These are phyloP conservation scores for Achlya flavicornis DNA, from an alignment of 2,888 invertebrate species.

Conservation along the genomic window DNA sequence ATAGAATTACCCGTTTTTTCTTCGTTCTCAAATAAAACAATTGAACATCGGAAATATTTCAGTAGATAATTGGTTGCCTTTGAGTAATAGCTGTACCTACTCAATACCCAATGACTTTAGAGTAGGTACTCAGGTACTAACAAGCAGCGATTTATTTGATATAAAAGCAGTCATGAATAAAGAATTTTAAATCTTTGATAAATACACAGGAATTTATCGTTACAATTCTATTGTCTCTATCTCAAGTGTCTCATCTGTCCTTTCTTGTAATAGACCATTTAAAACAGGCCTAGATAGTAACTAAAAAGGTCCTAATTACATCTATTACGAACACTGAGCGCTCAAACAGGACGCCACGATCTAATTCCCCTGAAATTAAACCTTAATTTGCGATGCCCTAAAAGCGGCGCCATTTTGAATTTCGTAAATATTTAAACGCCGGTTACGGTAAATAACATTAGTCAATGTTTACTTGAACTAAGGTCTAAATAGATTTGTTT, in stretches of 20 bases:
- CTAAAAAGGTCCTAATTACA: background rate
- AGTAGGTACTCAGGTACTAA: background rate
- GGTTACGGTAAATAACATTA: conserved; percentile 23
- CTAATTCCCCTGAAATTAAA: conserved; percentile 39
- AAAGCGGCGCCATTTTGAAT: conserved; percentile 36
- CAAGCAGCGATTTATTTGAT: background rate
- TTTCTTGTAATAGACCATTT: background rate
- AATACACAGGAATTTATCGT: background rate
- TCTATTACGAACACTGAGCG: conserved; percentile 24
- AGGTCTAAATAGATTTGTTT: conserved; percentile 16
- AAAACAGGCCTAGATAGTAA: background rate
- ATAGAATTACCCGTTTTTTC: no score
- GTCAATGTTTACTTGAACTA: conserved; percentile 17
- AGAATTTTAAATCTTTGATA: no score
- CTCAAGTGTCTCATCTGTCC: no score
- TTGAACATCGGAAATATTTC: no score
- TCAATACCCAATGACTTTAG: background rate
- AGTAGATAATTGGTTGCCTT: background rate
- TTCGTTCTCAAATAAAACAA: no score
- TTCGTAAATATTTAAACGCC: conserved; percentile 21
- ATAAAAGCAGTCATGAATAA: background rate
- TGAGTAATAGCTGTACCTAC: background rate
- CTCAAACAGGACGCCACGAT: conserved; percentile 27
- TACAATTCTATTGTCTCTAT: background rate
- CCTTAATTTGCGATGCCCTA: conserved; percentile 37